Conservation (phyloP, 2,888 invertebrate genomes). For the Hydraecia micacea region DNA sequence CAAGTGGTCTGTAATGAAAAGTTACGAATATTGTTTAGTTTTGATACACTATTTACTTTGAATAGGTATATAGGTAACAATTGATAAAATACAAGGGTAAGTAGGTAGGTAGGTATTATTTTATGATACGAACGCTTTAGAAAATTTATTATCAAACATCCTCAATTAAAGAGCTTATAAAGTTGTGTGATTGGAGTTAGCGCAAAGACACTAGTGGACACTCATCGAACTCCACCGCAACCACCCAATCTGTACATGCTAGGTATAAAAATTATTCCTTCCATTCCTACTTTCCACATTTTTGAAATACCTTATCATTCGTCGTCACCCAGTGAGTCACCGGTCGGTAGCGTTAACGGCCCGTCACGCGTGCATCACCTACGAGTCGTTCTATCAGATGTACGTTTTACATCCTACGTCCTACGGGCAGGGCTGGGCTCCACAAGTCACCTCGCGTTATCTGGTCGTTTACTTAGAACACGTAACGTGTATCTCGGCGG, state of each 20-base stretch:
- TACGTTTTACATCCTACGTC: slow-evolving; percentile 80
- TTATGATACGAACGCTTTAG: not conserved
- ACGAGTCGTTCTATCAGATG: slow-evolving; percentile 79
- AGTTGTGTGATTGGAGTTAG: not conserved
- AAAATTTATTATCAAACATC: not conserved
- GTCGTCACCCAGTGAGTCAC: slow-evolving; percentile 42
- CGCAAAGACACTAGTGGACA: not conserved
- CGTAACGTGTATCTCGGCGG: slow-evolving; percentile 77
- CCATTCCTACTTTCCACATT: slow-evolving; percentile 36
- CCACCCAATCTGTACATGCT: not conserved
- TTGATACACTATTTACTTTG: not conserved
- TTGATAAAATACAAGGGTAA: not conserved
- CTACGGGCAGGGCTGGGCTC: slow-evolving; percentile 72
- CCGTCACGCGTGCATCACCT: slow-evolving; percentile 75
- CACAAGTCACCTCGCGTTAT: slow-evolving; percentile 78
- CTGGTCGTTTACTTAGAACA: slow-evolving; percentile 73
- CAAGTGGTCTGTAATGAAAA: slow-evolving; percentile 14
- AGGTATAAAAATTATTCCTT: no score
- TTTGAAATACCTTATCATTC: slow-evolving; percentile 39
- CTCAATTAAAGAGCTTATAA: not conserved
- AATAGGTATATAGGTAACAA: not conserved
- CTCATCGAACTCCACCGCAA: no score
- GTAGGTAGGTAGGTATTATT: not conserved
- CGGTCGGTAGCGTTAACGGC: slow-evolving; percentile 63
- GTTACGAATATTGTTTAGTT: not conserved